Conservation (phyloP, 2,888 invertebrate genomes). For the Malthinus flaveolus region DNA sequence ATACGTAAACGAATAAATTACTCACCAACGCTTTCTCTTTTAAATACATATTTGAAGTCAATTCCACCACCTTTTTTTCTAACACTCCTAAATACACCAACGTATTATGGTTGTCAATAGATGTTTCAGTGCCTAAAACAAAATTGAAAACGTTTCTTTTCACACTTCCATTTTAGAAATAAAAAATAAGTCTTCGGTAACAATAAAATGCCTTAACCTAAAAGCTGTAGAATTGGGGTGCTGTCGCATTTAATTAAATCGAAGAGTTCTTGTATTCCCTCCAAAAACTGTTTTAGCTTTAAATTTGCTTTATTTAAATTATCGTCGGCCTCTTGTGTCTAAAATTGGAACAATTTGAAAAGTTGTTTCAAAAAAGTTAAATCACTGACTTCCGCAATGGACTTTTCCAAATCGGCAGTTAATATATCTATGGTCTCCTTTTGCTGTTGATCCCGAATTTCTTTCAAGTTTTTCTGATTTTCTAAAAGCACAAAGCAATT, state of each 20-base stretch:
- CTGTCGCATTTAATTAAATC: slow-evolving; percentile 71
- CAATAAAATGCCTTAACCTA: neutral
- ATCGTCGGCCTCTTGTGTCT: slow-evolving; percentile 48
- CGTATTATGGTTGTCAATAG: slow-evolving; percentile 75
- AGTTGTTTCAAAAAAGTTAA: neutral
- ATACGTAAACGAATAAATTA: too few relatives aligned
- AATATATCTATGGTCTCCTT: slow-evolving; percentile 63
- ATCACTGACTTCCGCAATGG: slow-evolving; percentile 46
- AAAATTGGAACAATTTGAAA: slow-evolving; percentile 1
- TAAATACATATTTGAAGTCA: slow-evolving; percentile 60
- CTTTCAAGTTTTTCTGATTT: slow-evolving; percentile 63
- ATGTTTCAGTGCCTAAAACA: slow-evolving; percentile 63
- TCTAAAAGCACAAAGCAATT: too few relatives aligned
- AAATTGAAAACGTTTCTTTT: neutral
- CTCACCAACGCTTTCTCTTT: slow-evolving; percentile 45
- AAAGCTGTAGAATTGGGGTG: slow-evolving; percentile 59
- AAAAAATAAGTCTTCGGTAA: too few relatives aligned
- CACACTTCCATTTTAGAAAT: too few relatives aligned
- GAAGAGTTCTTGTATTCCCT: slow-evolving; percentile 58
- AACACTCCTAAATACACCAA: slow-evolving; percentile 81
- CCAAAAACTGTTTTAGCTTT: slow-evolving; percentile 46
- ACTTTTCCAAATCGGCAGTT: slow-evolving; percentile 55
- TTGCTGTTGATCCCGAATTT: slow-evolving; percentile 62
- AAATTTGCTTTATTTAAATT: slow-evolving; percentile 44
- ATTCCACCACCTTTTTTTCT: slow-evolving; percentile 72